Conservation (phyloP, 1,140 invertebrate genomes). For the Chrysomallon squamiferum region DNA sequence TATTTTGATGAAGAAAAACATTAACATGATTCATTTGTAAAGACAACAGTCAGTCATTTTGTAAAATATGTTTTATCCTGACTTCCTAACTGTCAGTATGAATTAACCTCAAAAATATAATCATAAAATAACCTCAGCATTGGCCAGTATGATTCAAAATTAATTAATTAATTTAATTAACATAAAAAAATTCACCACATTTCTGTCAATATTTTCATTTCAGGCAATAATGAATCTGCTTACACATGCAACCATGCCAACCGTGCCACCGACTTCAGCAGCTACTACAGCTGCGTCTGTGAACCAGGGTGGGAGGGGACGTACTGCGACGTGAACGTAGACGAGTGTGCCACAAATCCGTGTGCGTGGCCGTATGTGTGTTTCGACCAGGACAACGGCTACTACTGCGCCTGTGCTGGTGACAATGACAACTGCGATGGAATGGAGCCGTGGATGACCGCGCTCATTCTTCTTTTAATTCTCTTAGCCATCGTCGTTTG, state of each 20-base stretch:
- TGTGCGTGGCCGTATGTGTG: constrained; percentile 8
- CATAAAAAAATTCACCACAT: too few relatives aligned
- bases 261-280: not conserved
- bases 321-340: not conserved
- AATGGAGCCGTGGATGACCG: not conserved
- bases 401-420: constrained; percentile 4
- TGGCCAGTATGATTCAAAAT: too few relatives aligned
- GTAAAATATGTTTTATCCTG: too few relatives aligned
- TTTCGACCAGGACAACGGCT: not conserved
- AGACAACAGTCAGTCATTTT: too few relatives aligned
- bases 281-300: not conserved
- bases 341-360: not conserved
- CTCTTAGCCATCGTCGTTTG: not conserved
- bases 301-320: not conserved
- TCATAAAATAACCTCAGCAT: too few relatives aligned
- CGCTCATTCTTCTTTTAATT: not conserved
- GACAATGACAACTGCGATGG: constrained; percentile 4
- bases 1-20: too few relatives aligned
- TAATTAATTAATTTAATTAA: too few relatives aligned
- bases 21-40: too few relatives aligned
- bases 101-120: too few relatives aligned
- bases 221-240: not conserved
- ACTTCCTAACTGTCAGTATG: too few relatives aligned
- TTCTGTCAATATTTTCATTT: too few relatives aligned
- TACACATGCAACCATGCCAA: not conserved